Conservation (phyloP, 2,888 invertebrate species). For the Dromius quadrimaculatus region DNA sequence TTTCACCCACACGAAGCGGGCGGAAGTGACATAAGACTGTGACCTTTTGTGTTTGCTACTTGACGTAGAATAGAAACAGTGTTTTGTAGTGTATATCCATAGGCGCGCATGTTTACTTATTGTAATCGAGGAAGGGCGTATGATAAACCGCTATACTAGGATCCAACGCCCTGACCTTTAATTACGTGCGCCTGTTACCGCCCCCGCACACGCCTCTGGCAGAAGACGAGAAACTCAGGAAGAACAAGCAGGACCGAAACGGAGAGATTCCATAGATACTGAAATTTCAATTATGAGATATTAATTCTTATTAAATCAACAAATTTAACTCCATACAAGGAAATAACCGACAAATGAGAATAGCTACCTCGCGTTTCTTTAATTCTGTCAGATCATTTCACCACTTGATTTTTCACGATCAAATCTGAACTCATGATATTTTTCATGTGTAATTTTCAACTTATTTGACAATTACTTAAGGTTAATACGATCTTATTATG, state of each 20-base stretch:
- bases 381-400: too few relatives aligned
- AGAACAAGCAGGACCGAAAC: constrained; percentile 10
- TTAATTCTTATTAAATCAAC: too few relatives aligned
- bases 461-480: too few relatives aligned
- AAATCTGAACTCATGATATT: too few relatives aligned
- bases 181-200: constrained; percentile 37
- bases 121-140: constrained; percentile 33
- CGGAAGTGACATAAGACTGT: constrained; percentile 4
- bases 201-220: constrained; percentile 40
- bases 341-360: too few relatives aligned
- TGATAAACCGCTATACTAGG: constrained; percentile 36
- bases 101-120: constrained; percentile 45
- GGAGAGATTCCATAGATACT: too few relatives aligned
- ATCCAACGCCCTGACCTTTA: constrained; percentile 44
- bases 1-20: constrained; percentile 21
- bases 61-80: constrained; percentile 5
- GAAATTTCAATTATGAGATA: too few relatives aligned
- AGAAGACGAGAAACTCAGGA: constrained; percentile 12
- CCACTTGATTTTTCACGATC: too few relatives aligned
- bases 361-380: too few relatives aligned
- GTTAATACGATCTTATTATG: too few relatives aligned
- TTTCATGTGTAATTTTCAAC: too few relatives aligned
- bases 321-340: too few relatives aligned
- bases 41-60: constrained; percentile 45
- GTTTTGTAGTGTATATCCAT: constrained; percentile 12